These are phyloP conservation scores for Hippocampus barbouri DNA, from an alignment of 2,113 vertebrate genomes.

Conservation along the genomic window DNA sequence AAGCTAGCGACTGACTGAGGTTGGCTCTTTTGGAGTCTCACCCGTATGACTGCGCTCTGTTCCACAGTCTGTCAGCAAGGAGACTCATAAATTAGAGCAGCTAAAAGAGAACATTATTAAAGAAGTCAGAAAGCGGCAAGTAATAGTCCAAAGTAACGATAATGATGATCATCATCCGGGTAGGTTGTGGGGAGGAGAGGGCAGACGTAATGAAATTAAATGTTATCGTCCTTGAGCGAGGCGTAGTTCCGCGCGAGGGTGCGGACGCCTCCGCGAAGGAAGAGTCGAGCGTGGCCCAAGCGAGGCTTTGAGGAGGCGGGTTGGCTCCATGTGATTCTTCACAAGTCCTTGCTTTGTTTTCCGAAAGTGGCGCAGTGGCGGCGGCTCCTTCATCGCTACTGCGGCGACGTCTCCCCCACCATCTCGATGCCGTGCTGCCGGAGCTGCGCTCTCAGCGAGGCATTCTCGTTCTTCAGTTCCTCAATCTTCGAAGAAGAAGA, in stretches of 20 bases:
- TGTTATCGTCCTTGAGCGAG: slow-evolving; percentile 45
- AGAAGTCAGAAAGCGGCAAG: slow-evolving; percentile 44
- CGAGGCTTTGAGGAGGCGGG: slow-evolving; percentile 25
- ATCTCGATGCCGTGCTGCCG: slow-evolving; percentile 82
- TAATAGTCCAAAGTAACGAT: slow-evolving; percentile 18
- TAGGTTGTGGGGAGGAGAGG: background rate
- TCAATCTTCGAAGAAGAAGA: slow-evolving; percentile 71
- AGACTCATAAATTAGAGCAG: slow-evolving; percentile 68
- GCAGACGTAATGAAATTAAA: slow-evolving; percentile 23
- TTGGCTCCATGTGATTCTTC: slow-evolving; percentile 45
- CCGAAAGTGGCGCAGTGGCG: slow-evolving; percentile 11
- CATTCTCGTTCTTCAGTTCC: slow-evolving; percentile 86
- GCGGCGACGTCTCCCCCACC: slow-evolving; percentile 74
- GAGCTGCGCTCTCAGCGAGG: slow-evolving; percentile 79
- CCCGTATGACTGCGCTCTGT: slow-evolving; percentile 51
- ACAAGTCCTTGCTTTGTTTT: slow-evolving; percentile 26
- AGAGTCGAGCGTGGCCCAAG: slow-evolving; percentile 44
- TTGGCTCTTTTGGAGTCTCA: slow-evolving; percentile 41
- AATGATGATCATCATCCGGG: background rate
- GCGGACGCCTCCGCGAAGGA: slow-evolving; percentile 24
- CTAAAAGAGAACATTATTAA: slow-evolving; percentile 60
- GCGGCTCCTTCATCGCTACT: slow-evolving; percentile 58
- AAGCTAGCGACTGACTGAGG: slow-evolving; percentile 57
- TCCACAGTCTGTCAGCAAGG: slow-evolving; percentile 46
- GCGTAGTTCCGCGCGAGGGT: slow-evolving; percentile 42